phyloP scores from a whole-genome alignment of 2,888 invertebrate genomes.

The Plebejus anna region DNA sequence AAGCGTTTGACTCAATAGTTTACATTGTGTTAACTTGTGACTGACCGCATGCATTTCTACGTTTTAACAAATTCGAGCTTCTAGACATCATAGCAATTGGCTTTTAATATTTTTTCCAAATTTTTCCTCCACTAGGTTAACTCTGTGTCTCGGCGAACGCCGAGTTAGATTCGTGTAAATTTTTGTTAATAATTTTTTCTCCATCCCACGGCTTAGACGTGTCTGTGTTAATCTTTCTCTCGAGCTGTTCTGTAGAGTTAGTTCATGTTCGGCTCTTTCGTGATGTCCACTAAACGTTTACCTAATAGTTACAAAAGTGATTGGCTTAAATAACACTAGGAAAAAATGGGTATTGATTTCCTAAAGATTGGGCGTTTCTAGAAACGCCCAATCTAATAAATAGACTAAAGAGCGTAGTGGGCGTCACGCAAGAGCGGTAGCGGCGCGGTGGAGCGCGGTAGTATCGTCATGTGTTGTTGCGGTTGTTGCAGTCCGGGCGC shows the following conservation, averaged over 20 bases:
- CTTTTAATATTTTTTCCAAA: conserved; percentile 64
- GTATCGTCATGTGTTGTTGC: conserved; percentile 78
- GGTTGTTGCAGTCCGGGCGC: conserved; percentile 83
- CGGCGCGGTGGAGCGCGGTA: conserved; percentile 61
- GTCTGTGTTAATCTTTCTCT: conserved; percentile 69
- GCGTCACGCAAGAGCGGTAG: conserved; percentile 58
- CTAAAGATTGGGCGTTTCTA: background rate
- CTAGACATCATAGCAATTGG: conserved; percentile 69
- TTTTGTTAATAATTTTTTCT: conserved; percentile 45
- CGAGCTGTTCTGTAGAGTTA: conserved; percentile 68
- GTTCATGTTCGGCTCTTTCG: conserved; percentile 58
- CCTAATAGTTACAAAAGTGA: background rate
- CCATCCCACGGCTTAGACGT: conserved; percentile 65
- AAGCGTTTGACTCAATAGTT: conserved; percentile 59
- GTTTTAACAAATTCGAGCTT: conserved; percentile 64
- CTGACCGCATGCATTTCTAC: conserved; percentile 72
- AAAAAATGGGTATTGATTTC: background rate
- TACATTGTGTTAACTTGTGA: conserved; percentile 61
- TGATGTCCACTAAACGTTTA: conserved; percentile 47
- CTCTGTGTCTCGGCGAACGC: conserved; percentile 47
- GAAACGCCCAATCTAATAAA: background rate
- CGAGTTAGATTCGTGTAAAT: conserved; percentile 39
- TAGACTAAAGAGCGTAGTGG: conserved; percentile 38
- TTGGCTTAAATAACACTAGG: background rate
- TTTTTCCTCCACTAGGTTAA: conserved; percentile 49